phyloP scores from a whole-genome alignment of 2,113 vertebrate genomes.

The Crotalus helleri region DNA sequence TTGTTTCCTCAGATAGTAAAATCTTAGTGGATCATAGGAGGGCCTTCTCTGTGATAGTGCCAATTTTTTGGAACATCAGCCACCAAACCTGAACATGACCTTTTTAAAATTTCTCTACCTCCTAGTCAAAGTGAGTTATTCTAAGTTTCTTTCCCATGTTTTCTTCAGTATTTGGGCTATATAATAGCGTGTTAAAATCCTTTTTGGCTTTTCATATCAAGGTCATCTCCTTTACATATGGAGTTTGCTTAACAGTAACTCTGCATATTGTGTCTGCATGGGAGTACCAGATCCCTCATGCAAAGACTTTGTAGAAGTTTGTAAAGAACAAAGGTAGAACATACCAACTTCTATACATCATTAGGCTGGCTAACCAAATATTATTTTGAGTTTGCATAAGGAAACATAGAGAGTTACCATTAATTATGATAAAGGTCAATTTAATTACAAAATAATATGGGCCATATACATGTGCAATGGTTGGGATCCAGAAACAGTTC shows the following conservation, averaged over 20 bases:
- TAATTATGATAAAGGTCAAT: not conserved
- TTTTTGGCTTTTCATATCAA: not conserved
- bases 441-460: not conserved
- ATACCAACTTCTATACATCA: not conserved
- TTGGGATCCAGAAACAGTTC: not conserved
- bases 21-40: not conserved
- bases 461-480: not conserved
- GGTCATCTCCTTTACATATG: not conserved
- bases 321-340: not conserved
- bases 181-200: not conserved
- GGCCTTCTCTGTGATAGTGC: not conserved
- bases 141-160: not conserved
- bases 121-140: not conserved
- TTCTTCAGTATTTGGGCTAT: not conserved
- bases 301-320: not conserved
- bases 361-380: not conserved
- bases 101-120: not conserved
- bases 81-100: not conserved
- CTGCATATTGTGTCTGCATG: not conserved
- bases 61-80: not conserved
- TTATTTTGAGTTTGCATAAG: not conserved
- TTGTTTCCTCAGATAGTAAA: not conserved
- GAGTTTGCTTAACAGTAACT: not conserved
- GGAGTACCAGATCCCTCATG: not conserved
- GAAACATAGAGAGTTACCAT: not conserved